Percentiles rank a stretch among this genome's conserved stretches.
Conservation (phyloP, 2,888 invertebrate genomes). For the Zhengitettix transpicula region DNA sequence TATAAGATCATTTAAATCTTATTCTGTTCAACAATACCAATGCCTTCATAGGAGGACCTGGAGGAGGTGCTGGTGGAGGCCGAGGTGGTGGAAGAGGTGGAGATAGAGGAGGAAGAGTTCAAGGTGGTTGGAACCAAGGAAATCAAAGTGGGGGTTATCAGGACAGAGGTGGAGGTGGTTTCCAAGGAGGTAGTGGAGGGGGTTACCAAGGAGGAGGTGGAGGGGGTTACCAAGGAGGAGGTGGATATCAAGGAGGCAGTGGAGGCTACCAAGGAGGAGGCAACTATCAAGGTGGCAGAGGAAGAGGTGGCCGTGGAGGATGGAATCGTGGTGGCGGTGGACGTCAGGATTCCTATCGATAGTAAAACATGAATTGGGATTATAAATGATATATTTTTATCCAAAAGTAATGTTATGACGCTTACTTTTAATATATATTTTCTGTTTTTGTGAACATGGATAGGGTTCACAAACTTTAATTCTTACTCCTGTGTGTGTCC, state of each 20-base stretch:
- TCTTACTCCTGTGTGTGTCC: too few species aligned
- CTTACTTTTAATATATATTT: too few species aligned
- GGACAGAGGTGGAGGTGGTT: constrained; percentile 18
- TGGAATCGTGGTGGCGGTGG: constrained; percentile 12
- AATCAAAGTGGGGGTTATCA: constrained; percentile 5
- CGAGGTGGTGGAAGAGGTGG: constrained; percentile 11
- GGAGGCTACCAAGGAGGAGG: constrained; percentile 20
- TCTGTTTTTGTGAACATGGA: too few species aligned
- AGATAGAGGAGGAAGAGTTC: constrained; percentile 3
- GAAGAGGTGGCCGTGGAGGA: constrained; percentile 17
- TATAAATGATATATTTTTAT: too few species aligned
- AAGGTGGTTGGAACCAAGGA: constrained; percentile 5
- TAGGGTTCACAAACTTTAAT: too few species aligned
- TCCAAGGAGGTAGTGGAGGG: constrained; percentile 25
- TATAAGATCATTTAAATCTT: constrained; percentile 16
- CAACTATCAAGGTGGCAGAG: constrained; percentile 19
- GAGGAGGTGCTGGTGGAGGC: constrained; percentile 15
- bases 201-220: constrained; percentile 12
- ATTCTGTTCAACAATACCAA: constrained; percentile 22
- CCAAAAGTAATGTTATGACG: too few species aligned
- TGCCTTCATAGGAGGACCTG: constrained; percentile 16
- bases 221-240: constrained; percentile 13
- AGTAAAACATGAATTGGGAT: too few species aligned
- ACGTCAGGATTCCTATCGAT: neutral
- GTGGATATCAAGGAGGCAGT: constrained; percentile 8